Conservation (phyloP, 2,797 vertebrate species). For the Remorina albescens region DNA sequence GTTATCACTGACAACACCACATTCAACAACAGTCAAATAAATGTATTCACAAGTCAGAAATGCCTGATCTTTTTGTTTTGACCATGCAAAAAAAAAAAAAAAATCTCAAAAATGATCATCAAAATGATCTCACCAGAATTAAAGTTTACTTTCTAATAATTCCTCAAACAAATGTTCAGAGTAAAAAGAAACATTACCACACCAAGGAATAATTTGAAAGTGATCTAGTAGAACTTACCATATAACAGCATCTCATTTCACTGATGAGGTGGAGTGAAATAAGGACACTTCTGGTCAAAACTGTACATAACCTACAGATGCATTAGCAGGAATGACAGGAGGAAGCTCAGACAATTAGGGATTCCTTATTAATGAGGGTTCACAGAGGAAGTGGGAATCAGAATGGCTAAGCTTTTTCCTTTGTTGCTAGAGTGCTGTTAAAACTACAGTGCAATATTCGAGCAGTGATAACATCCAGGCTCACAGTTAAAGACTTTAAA, state of each 20-base stretch:
- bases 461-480: neutral
- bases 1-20: neutral
- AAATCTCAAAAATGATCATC: no score
- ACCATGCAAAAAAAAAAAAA: neutral
- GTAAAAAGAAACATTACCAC: neutral
- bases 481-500: constrained; percentile 15
- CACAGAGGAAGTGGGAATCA: neutral
- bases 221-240: neutral
- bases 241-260: neutral
- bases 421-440: neutral
- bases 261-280: neutral
- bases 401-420: neutral
- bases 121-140: neutral
- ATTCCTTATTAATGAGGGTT: constrained; percentile 1
- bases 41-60: neutral
- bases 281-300: neutral
- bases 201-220: neutral
- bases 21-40: neutral
- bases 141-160: neutral
- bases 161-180: neutral
- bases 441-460: neutral
- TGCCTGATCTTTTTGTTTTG: neutral
- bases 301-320: neutral
- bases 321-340: constrained; percentile 24
- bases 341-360: constrained; percentile 2